These are phyloP conservation scores for Leptodirus hochenwartii DNA, from an alignment of 2,888 invertebrate genomes.

Conservation along the genomic window DNA sequence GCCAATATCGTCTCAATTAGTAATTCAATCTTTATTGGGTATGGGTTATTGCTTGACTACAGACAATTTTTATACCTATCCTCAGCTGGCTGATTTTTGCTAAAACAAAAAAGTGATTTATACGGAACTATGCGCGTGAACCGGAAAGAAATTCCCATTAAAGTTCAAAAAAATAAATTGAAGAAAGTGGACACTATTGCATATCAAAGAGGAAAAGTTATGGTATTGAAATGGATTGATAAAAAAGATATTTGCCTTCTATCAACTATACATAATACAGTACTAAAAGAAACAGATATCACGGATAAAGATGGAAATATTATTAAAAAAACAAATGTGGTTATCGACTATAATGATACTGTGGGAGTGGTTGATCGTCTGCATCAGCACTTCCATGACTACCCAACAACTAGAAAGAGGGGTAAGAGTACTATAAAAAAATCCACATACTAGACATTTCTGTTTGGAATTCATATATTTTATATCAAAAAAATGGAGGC, in stretches of 20 bases:
- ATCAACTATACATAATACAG: conserved; percentile 11
- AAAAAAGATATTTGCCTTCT: conserved; percentile 11
- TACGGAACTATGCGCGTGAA: conserved; percentile 12
- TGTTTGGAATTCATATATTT: conserved; percentile 15
- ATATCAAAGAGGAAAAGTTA: conserved; percentile 12
- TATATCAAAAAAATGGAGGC: conserved; percentile 10
- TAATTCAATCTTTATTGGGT: conserved; percentile 6
- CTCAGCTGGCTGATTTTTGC: conserved; percentile 11
- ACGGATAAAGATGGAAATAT: conserved; percentile 8
- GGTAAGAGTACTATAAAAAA: conserved; percentile 15
- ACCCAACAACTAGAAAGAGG: conserved; percentile 12
- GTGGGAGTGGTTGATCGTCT: conserved; percentile 17
- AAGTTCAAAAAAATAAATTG: conserved; percentile 11
- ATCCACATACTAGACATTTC: conserved; percentile 14
- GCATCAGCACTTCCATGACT: conserved; percentile 14
- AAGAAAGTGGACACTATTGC: conserved; percentile 10
- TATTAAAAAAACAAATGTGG: conserved; percentile 11
- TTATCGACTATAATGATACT: conserved; percentile 15
- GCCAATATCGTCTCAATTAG: conserved; percentile 5
- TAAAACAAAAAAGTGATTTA: conserved; percentile 11
- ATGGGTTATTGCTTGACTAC: conserved; percentile 11
- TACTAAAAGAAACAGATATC: conserved; percentile 6
- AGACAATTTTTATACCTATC: conserved; percentile 15
- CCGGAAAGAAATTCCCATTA: conserved; percentile 11
- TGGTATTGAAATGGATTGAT: conserved; percentile 13